Evolutionary conservation across 2,113 vertebrate genomes (phyloP), one percentile per base, ranked within the genome.

Genomic region (Zapornia atra): DNA sequence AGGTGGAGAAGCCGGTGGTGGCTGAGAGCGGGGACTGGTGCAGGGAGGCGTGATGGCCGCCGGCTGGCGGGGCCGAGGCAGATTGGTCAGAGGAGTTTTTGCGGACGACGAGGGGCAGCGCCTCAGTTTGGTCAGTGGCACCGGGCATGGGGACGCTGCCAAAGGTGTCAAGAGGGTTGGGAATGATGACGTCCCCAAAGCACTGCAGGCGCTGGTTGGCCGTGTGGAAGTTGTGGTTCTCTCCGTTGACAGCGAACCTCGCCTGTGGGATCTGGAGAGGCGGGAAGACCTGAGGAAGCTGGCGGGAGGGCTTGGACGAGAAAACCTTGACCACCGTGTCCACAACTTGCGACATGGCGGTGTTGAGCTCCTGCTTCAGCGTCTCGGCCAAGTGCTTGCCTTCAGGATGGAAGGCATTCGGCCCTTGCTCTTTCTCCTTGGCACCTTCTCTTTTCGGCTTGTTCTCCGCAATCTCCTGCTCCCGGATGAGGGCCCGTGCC

Each of bases 291-390:
- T 98, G 98, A 98, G 99, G 99, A 97, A 97, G 98, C 97, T 98
- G 98, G 97, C 98, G 99, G 97, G 98, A 98, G 97, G 93, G 99
- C 91, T 99, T 99, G 76, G 99, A 98, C 5, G 98, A 97, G 94
- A 99, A 99, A 88, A 99, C 99, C 94, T 99, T 99, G 86, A 99
- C 99, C 88, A 99, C 99, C 0, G 99, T 99, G 98, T 99, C 99
- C 64, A 99, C 99, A 5, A 99, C 99, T 93, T 99, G 99, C 1
- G 99, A 99, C 98, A 99, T 99, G 97, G 99, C 99, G 4, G 99
- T 99, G 97, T 99, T 99, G 85, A 99, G 98, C 96, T 99, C 99
- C 98, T 99, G 99, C 96, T 99, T 99, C 93, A 99, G 97, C 1
- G 99, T 99, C 98, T 99, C 99, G 0, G 99, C 99, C 94, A 99